These are phyloP conservation scores for Myotis brandtii DNA, from an alignment of 2,113 vertebrate genomes.

Conservation along the genomic window DNA sequence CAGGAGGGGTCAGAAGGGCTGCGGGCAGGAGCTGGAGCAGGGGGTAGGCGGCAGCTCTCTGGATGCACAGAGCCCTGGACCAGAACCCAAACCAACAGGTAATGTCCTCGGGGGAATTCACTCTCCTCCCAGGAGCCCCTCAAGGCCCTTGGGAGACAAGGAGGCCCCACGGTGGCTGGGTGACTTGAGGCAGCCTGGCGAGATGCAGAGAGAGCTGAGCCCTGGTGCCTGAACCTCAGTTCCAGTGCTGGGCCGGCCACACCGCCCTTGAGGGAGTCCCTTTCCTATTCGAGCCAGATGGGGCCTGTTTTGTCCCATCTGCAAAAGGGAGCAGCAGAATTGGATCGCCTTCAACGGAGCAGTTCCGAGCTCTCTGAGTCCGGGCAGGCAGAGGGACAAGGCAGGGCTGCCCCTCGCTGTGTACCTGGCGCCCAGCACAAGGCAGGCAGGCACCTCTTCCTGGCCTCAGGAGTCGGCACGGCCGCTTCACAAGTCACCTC, in stretches of 20 bases:
- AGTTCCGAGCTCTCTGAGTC: neutral
- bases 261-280: neutral
- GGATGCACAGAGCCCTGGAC: neutral
- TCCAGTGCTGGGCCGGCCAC: neutral
- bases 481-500: neutral
- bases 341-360: neutral
- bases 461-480: slow-evolving; percentile 35
- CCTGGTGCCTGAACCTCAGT: neutral
- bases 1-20: neutral
- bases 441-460: neutral
- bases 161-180: neutral
- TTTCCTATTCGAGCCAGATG: neutral
- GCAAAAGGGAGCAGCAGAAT: neutral
- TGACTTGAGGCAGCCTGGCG: neutral
- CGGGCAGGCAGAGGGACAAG: neutral
- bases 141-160: neutral
- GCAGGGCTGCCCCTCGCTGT: neutral
- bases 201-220: neutral
- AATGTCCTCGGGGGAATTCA: neutral
- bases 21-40: neutral
- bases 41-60: neutral
- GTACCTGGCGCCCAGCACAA: rapidly evolving
- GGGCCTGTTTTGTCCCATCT: neutral
- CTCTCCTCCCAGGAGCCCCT: neutral
- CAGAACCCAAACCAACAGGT: neutral